Evolutionary conservation across 2,797 vertebrate genomes (phyloP).

Genomic region (Setipinna tenuifilis): DNA sequence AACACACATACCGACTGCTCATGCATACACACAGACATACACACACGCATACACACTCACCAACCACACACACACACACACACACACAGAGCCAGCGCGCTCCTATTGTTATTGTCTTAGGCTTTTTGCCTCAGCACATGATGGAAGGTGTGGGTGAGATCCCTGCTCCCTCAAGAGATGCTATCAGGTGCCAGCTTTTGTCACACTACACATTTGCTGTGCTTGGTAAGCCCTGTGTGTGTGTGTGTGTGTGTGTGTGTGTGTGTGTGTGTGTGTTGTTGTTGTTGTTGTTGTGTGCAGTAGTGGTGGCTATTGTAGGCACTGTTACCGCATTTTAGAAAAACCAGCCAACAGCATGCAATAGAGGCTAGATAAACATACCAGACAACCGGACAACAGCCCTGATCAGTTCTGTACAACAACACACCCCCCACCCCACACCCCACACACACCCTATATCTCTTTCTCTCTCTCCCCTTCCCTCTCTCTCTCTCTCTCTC

Average conservation of each 20-base stretch:
- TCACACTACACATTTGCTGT: not conserved
- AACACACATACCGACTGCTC: not conserved
- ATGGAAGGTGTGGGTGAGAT: not conserved
- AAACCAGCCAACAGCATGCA: not conserved
- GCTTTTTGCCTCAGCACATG: not conserved
- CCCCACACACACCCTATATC: too few species aligned
- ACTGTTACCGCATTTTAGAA: not conserved
- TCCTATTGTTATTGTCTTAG: slow-evolving; percentile 1
- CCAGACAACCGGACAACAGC: not conserved
- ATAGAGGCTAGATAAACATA: not conserved
- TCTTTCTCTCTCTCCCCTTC: not conserved
- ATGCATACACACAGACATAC: not conserved
- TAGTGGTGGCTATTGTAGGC: too few species aligned
- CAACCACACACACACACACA: too few species aligned
- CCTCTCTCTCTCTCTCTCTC: not conserved
- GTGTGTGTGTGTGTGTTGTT: not conserved
- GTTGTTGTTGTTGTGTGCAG: too few species aligned
- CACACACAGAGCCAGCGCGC: too few species aligned
- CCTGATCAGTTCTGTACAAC: not conserved
- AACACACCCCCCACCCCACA: slow-evolving; percentile 44
- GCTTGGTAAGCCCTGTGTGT: not conserved
- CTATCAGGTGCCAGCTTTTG: not conserved
- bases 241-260: slow-evolving; percentile 20
- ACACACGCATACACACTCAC: not conserved
- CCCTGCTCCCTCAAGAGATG: not conserved